Evolutionary conservation across 2,113 vertebrate genomes (phyloP), one percentile per base, ranked within the genome.

Genomic region (Crotalus viridis): DNA sequence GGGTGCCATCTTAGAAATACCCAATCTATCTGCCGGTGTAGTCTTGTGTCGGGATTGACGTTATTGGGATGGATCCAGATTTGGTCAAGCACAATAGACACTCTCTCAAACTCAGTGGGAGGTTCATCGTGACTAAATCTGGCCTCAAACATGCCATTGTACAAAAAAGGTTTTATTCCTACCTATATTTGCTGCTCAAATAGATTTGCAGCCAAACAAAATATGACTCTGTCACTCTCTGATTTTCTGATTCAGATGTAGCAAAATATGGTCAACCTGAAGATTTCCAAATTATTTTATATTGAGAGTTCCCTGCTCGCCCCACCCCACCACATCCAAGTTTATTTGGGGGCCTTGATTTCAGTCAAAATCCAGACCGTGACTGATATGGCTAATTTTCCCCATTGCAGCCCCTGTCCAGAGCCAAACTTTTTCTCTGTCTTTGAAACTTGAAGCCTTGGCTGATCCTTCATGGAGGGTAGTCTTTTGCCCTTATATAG

Each of bases 401-500:
- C 94, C 88, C 90, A 19, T n/a, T 10, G 17, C 39, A n/a, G 74
- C 10, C 39, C 88, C 43, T 89, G 90, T 93, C 92, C 55, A 22
- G 90, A 95, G 94, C 93, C 94, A 96, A 94, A 92, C 93, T 24
- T 52, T 95, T 94, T 95, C 95, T 90, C 39, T 86, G 93, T 92
- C 90, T 92, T 90, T 92, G 94, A 94, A 96, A 96, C 91, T 88
- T 33, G 92, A 96, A 89, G 92, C 94, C 93, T 95, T 94, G 94
- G 95, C 94, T 95, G 93, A 95, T 96, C 96, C 94, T 89, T 87
- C 94, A 94, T 90, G 55, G 86, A 26, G 95, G 94, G 95, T 95
- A 94, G 94, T 94, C 88, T 94, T 22, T 96, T 96, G 94, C 90
- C 96, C 97, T 96, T 97, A 96, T 97, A 95, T 91, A 95, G 94